Conservation (phyloP, 2,113 vertebrate species). For the Rhineura floridana region DNA sequence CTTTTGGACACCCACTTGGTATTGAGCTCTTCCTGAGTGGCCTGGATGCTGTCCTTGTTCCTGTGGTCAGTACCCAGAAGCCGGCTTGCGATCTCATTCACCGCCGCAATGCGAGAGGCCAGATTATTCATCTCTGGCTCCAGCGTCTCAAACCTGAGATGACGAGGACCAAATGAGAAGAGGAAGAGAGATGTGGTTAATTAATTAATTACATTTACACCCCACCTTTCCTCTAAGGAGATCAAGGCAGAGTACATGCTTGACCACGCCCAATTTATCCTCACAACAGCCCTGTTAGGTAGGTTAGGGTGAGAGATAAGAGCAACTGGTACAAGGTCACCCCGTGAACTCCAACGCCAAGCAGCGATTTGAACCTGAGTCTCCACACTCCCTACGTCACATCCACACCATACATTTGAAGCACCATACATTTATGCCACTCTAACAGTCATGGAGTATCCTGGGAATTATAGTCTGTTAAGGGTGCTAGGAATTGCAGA, state of each 20-base stretch:
- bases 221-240: too few species aligned
- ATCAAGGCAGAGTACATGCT: neutral
- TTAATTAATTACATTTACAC: neutral
- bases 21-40: conserved; percentile 85
- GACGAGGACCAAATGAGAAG: neutral
- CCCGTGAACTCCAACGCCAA: too few species aligned
- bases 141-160: conserved; percentile 90
- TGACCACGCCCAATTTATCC: neutral
- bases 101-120: conserved; percentile 80
- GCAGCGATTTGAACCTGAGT: too few species aligned
- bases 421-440: too few species aligned
- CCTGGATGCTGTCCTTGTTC: conserved; percentile 84
- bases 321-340: too few species aligned
- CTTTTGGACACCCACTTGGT: conserved; percentile 63
- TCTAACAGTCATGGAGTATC: too few species aligned
- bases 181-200: neutral
- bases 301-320: too few species aligned
- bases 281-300: neutral
- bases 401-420: too few species aligned
- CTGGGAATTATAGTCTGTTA: too few species aligned
- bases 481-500: too few species aligned
- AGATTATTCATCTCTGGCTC: conserved; percentile 94
- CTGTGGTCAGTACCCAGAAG: conserved; percentile 82
- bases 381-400: too few species aligned
- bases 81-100: conserved; percentile 85